A percentile compares a stretch with the other conserved stretches of the same genome.
phyloP scores from a whole-genome alignment of 2,888 invertebrate species.

The Callyntrura sp. region DNA sequence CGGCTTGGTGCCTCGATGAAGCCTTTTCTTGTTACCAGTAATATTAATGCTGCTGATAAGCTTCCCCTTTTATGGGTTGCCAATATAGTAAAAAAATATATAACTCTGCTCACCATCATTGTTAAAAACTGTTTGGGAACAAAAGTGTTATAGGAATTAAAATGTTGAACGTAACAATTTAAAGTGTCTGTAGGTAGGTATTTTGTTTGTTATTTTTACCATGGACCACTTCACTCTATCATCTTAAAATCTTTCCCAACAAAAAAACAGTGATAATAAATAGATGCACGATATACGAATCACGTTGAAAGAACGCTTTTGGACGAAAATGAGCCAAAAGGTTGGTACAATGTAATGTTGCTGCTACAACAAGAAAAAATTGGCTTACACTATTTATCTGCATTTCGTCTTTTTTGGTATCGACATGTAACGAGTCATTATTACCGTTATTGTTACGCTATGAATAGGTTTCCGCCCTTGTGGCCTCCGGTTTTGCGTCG shows the following conservation, averaged over 20 bases:
- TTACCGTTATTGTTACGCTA: conserved; percentile 7
- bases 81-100: conserved; percentile 14
- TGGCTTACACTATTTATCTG: background rate
- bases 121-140: background rate
- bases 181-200: background rate
- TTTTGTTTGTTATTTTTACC: background rate
- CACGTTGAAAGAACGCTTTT: background rate
- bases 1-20: background rate
- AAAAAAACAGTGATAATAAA: background rate
- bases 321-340: background rate
- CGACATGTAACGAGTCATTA: background rate
- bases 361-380: background rate
- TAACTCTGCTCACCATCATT: background rate
- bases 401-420: conserved; percentile 7
- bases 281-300: background rate
- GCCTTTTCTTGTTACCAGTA: background rate
- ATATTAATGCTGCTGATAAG: conserved; percentile 26
- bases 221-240: too few species aligned
- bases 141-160: background rate
- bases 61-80: conserved; percentile 27
- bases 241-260: background rate
- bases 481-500: conserved; percentile 16
- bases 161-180: background rate
- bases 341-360: background rate
- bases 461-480: conserved; percentile 7